Evolutionary conservation across 2,888 invertebrate species (phyloP).

Genomic region (Eupithecia tripunctaria): DNA sequence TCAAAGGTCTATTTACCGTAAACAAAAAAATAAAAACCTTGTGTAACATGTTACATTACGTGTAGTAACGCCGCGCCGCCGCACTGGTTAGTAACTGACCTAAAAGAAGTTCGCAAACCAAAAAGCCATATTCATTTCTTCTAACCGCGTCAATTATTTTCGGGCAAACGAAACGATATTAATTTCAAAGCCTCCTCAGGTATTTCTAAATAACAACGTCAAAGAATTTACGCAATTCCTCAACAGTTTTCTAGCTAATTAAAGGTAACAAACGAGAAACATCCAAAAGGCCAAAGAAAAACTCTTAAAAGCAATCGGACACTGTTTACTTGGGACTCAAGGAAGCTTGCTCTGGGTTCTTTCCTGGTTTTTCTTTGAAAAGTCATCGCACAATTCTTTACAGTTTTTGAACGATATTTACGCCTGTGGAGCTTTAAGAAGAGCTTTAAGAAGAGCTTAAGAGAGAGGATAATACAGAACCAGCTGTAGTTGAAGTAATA

Average conservation of each 20-base stretch:
- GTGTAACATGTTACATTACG: no score
- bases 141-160: neutral
- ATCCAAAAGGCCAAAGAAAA: constrained; percentile 26
- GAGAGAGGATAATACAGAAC: neutral
- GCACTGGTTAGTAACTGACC: no score
- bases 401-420: neutral
- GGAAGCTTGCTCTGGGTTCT: constrained; percentile 13
- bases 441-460: no score
- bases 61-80: no score
- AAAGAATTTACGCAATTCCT: constrained; percentile 29
- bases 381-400: neutral
- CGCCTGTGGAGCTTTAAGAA: neutral
- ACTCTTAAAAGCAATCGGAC: constrained; percentile 39
- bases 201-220: constrained; percentile 20
- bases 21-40: no score
- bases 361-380: constrained; percentile 11
- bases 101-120: neutral
- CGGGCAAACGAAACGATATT: constrained; percentile 6
- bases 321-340: constrained; percentile 38
- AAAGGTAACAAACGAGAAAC: constrained; percentile 26
- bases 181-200: constrained; percentile 10
- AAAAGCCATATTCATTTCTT: neutral
- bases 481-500: no score
- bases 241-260: constrained; percentile 22
- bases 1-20: no score